Conservation (phyloP, 2,888 invertebrate species). For the Melipona beecheii region DNA sequence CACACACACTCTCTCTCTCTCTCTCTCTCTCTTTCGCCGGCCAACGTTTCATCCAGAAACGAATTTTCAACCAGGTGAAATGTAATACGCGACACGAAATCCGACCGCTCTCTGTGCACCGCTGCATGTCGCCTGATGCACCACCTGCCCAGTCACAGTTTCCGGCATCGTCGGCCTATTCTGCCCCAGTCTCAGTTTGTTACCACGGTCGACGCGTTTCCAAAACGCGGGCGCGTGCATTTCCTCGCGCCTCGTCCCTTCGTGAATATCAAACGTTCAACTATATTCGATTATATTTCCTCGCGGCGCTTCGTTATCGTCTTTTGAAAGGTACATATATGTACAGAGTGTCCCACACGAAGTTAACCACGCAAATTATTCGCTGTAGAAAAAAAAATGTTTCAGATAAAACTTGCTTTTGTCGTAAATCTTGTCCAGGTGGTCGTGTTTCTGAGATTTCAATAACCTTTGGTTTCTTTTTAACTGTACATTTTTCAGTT, state of each 20-base stretch:
- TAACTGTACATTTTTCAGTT: too few relatives aligned
- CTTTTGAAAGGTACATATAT: background rate
- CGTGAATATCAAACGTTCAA: background rate
- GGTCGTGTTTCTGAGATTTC: too few relatives aligned
- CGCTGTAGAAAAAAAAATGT: too few relatives aligned
- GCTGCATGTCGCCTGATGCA: background rate
- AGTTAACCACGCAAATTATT: too few relatives aligned
- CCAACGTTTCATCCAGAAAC: conserved; percentile 12
- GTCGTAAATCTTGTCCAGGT: too few relatives aligned
- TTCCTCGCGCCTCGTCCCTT: background rate
- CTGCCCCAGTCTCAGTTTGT: background rate
- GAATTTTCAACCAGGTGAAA: conserved; percentile 26
- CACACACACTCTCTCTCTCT: too few relatives aligned
- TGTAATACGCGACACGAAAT: conserved; percentile 21
- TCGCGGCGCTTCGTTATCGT: background rate
- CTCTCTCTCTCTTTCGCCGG: too few relatives aligned
- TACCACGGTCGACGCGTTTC: background rate
- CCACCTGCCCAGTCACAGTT: background rate
- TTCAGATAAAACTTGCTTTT: too few relatives aligned
- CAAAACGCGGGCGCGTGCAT: background rate
- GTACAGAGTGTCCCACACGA: too few relatives aligned
- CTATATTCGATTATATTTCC: background rate
- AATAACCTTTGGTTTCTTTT: too few relatives aligned
- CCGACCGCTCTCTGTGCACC: background rate
- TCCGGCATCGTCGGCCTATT: background rate